Evolutionary conservation across 2,797 vertebrate species (phyloP).

Genomic region (Lacerta agilis): DNA sequence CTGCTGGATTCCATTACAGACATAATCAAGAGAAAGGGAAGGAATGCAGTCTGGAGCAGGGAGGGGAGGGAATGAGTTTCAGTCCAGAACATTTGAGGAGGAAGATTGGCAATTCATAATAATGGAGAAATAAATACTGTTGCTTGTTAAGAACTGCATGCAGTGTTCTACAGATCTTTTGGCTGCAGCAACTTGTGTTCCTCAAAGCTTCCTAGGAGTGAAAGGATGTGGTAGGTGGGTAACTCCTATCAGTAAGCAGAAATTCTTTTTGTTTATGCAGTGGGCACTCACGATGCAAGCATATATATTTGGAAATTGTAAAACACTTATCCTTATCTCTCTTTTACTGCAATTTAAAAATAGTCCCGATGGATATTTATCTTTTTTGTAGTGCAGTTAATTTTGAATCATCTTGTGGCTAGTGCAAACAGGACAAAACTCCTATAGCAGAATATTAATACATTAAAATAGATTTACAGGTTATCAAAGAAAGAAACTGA

Average conservation of each 20-base stretch:
- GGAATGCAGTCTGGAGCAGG: no score
- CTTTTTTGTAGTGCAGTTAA: no score
- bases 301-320: not conserved
- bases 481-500: no score
- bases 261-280: no score
- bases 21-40: no score
- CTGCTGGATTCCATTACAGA: no score
- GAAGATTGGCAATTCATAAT: not conserved
- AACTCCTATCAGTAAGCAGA: not conserved
- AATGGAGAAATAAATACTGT: not conserved
- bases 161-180: not conserved
- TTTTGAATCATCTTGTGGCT: no score
- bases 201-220: not conserved
- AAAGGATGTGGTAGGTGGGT: not conserved
- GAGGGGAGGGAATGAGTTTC: not conserved
- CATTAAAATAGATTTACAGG: no score
- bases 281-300: not conserved
- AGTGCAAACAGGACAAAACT: no score
- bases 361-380: not conserved
- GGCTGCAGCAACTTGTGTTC: fast-evolving
- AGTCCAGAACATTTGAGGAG: not conserved
- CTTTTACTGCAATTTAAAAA: not conserved
- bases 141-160: not conserved
- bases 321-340: not conserved
- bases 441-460: no score